Conservation (phyloP, 2,113 vertebrate genomes). For the Hemibagrus wyckioides region DNA sequence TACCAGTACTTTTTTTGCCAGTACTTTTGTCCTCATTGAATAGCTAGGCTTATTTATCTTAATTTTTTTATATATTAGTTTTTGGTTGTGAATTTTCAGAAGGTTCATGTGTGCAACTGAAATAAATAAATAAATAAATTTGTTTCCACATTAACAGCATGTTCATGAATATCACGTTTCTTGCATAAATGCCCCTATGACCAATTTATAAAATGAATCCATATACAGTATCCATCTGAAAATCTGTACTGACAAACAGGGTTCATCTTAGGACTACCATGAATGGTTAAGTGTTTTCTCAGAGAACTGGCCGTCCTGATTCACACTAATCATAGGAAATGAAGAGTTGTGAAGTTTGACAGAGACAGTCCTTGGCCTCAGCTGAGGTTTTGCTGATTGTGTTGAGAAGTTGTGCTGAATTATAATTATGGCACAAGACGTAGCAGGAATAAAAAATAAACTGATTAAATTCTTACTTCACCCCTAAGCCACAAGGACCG, state of each 20-base stretch:
- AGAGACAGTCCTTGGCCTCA: conserved; percentile 46
- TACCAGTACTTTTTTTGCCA: not conserved
- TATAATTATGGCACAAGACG: conserved; percentile 38
- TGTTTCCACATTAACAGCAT: not conserved
- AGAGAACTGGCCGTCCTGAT: conserved; percentile 37
- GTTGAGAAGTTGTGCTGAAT: conserved; percentile 37
- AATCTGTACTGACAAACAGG: not conserved
- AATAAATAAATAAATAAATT: not conserved
- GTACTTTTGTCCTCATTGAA: not conserved
- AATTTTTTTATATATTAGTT: not conserved
- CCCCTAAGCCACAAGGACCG: not conserved
- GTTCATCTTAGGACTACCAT: not conserved
- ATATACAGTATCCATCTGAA: not conserved
- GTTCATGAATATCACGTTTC: not conserved
- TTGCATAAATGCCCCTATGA: not conserved
- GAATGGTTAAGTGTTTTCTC: not conserved
- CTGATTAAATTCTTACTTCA: conserved; percentile 17
- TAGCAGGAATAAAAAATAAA: conserved; percentile 30
- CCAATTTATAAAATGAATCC: not conserved
- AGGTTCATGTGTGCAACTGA: not conserved
- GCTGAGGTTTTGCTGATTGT: conserved; percentile 54
- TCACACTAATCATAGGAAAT: conserved; percentile 42
- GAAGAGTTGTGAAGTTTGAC: conserved; percentile 38
- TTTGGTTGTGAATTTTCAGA: not conserved
- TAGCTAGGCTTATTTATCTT: not conserved